These are phyloP conservation scores for Monodelphis domestica DNA, from an alignment of 2,797 vertebrate species.

Conservation along the genomic window DNA sequence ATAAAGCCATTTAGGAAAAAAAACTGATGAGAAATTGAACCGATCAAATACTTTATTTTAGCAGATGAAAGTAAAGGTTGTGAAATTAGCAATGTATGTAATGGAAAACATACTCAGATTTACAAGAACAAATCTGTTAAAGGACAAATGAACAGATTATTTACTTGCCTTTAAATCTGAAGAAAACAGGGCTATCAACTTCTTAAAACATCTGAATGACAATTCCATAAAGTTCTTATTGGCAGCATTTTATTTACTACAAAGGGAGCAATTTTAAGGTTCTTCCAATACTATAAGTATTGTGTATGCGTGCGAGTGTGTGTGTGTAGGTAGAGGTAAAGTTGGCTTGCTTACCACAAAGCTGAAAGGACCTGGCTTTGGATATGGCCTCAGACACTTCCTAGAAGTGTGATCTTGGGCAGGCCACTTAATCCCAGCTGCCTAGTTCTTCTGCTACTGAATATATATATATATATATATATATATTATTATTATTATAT, in stretches of 20 bases:
- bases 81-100: not conserved
- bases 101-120: not conserved
- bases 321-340: too few relatives aligned
- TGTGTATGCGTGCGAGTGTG: too few relatives aligned
- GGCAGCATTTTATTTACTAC: not conserved
- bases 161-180: not conserved
- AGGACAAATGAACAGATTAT: not conserved
- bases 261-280: not conserved
- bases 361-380: too few relatives aligned
- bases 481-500: constrained; percentile 4
- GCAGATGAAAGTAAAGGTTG: not conserved
- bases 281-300: constrained; percentile 16
- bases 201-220: not conserved
- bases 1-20: not conserved
- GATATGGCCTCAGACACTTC: too few relatives aligned
- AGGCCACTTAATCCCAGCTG: too few relatives aligned
- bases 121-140: not conserved
- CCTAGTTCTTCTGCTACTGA: too few relatives aligned
- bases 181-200: not conserved
- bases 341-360: too few relatives aligned
- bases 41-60: not conserved
- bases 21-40: not conserved
- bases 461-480: not conserved
- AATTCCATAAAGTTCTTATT: not conserved
- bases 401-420: too few relatives aligned